phyloP scores from a whole-genome alignment of 2,113 vertebrate species.

The Sapayoa aenigma region DNA sequence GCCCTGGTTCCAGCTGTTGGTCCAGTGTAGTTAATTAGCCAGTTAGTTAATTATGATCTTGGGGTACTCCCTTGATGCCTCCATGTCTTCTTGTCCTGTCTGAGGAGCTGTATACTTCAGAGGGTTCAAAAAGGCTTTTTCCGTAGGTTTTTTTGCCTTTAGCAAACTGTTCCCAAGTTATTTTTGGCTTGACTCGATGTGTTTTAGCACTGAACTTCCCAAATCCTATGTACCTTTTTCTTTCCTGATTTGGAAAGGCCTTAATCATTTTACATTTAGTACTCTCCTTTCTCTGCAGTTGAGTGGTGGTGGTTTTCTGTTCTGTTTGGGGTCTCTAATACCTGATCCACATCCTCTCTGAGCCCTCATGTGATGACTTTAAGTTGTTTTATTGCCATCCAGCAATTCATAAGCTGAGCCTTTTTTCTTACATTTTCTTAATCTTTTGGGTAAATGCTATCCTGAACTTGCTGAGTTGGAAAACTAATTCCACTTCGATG shows the following conservation, averaged over 20 bases:
- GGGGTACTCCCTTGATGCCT: background rate
- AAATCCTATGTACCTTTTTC: background rate
- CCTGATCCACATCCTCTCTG: background rate
- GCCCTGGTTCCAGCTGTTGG: background rate
- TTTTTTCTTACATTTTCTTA: background rate
- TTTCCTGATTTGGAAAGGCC: background rate
- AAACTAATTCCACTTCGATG: background rate
- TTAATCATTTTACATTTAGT: background rate
- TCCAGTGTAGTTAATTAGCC: background rate
- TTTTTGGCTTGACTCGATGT: background rate
- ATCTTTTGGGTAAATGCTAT: background rate
- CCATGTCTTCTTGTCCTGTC: background rate
- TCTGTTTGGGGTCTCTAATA: background rate
- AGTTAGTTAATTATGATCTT: too few species aligned
- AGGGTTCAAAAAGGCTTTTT: background rate
- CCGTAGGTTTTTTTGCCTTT: constrained; percentile 3
- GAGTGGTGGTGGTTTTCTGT: background rate
- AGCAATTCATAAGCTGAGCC: background rate
- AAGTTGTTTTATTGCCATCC: background rate
- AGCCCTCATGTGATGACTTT: background rate
- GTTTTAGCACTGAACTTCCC: background rate
- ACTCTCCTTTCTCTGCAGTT: background rate
- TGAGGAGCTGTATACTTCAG: background rate
- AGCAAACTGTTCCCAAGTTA: background rate
- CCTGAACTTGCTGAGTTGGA: background rate